Conservation (phyloP, 2,888 invertebrate genomes). For the Aspidiotus destructor region DNA sequence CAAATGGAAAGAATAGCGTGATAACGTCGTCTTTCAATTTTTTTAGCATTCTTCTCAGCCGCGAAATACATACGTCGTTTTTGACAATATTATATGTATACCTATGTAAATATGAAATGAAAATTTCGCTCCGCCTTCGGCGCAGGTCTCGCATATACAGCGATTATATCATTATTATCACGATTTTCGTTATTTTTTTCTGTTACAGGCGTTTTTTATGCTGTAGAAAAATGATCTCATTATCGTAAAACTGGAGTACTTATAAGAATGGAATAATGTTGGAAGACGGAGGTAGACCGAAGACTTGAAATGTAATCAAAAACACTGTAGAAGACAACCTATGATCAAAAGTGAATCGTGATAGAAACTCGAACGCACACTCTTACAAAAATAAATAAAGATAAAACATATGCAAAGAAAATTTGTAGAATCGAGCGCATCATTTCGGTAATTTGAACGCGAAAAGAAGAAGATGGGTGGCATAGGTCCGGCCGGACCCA, state of each 20-base stretch:
- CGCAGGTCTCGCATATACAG: too few species aligned
- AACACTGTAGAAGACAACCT: slow-evolving; percentile 5
- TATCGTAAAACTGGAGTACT: slow-evolving; percentile 8
- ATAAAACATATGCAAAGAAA: not conserved
- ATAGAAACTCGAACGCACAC: not conserved
- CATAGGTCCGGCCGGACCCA: slow-evolving; percentile 36
- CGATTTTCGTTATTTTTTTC: too few species aligned
- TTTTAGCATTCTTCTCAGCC: too few species aligned
- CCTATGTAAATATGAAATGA: too few species aligned
- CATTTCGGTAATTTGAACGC: too few species aligned
- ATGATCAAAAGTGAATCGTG: slow-evolving; percentile 11
- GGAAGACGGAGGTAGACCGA: not conserved
- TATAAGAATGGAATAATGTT: slow-evolving; percentile 1
- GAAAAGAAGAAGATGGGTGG: slow-evolving; percentile 37
- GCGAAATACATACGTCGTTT: too few species aligned
- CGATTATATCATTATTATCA: too few species aligned
- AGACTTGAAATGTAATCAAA: slow-evolving; percentile 1
- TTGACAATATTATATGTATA: too few species aligned
- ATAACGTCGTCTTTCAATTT: too few species aligned
- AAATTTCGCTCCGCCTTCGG: too few species aligned
- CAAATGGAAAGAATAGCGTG: too few species aligned
- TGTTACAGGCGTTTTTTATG: too few species aligned
- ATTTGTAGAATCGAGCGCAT: not conserved
- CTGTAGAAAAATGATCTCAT: slow-evolving; percentile 19
- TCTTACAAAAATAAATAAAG: not conserved